phyloP scores from a whole-genome alignment of 2,888 invertebrate species.

The Acanthosoma haemorrhoidale region DNA sequence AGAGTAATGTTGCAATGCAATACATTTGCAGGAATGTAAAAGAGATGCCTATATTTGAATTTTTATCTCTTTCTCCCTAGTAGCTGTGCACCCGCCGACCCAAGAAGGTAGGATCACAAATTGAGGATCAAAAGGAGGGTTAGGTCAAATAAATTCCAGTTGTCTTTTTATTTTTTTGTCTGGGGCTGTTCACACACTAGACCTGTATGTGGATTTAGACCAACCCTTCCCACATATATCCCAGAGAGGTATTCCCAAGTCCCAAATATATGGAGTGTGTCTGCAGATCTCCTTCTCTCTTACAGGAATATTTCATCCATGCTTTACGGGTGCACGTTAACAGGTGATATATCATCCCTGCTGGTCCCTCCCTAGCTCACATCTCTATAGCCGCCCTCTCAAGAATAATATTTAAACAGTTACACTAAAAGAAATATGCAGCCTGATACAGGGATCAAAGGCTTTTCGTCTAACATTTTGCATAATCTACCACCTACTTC shows the following conservation, averaged over 20 bases:
- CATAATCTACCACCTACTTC: too few relatives aligned
- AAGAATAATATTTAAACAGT: not conserved
- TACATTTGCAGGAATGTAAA: too few relatives aligned
- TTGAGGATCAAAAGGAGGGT: slow-evolving; percentile 22
- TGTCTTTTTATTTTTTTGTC: not conserved
- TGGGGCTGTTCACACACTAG: too few relatives aligned
- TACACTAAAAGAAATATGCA: not conserved
- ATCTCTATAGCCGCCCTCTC: not conserved
- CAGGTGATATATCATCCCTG: not conserved
- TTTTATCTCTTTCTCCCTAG: not conserved
- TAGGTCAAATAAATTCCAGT: slow-evolving; percentile 16
- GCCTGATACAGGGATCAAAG: too few relatives aligned
- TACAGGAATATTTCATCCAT: not conserved
- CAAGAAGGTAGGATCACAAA: slow-evolving; percentile 13
- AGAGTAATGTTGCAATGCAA: too few relatives aligned
- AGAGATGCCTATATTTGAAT: slow-evolving; percentile 12
- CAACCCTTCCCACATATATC: not conserved
- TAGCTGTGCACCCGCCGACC: not conserved
- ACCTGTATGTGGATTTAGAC: slow-evolving; percentile 19
- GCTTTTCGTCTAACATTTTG: too few relatives aligned
- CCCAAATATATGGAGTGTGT: not conserved
- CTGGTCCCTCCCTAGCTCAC: not conserved
- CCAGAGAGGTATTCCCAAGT: not conserved
- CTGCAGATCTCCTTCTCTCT: not conserved
- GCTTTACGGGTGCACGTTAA: not conserved